phyloP scores from a whole-genome alignment of 2,888 invertebrate species.

The Rhagophthalmus giganteus region DNA sequence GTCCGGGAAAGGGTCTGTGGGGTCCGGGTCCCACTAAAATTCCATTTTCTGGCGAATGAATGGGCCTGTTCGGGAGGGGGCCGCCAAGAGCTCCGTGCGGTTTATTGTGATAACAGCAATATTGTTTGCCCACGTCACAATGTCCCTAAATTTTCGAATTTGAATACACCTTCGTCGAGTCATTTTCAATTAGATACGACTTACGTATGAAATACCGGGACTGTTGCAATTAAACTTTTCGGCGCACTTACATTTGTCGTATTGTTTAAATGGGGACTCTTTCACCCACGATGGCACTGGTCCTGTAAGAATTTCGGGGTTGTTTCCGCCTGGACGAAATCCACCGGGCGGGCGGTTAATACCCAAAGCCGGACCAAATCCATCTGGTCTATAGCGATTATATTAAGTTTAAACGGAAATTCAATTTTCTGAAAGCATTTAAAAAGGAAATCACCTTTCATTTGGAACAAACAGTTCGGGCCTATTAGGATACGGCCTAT shows the following conservation, averaged over 20 bases:
- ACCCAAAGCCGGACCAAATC: background rate
- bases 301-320: conserved; percentile 47
- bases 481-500: conserved; percentile 24
- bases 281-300: conserved; percentile 54
- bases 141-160: conserved; percentile 58
- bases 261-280: conserved; percentile 50
- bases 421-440: too few relatives aligned
- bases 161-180: background rate
- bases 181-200: conserved; percentile 28
- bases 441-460: conserved; percentile 32
- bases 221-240: conserved; percentile 61
- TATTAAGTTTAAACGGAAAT: too few relatives aligned
- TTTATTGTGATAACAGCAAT: conserved; percentile 64
- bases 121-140: conserved; percentile 65
- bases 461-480: conserved; percentile 27
- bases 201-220: conserved; percentile 60
- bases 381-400: too few relatives aligned
- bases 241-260: conserved; percentile 59
- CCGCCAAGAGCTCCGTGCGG: conserved; percentile 39
- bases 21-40: conserved; percentile 58
- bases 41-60: conserved; percentile 51
- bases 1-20: conserved; percentile 40
- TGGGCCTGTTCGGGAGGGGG: conserved; percentile 47
- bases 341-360: conserved; percentile 17
- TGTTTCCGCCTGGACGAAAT: conserved; percentile 31